Evolutionary conservation across 2,797 vertebrate genomes (phyloP), one percentile per base, ranked within the genome.

Genomic region (Naso thynnoides): DNA sequence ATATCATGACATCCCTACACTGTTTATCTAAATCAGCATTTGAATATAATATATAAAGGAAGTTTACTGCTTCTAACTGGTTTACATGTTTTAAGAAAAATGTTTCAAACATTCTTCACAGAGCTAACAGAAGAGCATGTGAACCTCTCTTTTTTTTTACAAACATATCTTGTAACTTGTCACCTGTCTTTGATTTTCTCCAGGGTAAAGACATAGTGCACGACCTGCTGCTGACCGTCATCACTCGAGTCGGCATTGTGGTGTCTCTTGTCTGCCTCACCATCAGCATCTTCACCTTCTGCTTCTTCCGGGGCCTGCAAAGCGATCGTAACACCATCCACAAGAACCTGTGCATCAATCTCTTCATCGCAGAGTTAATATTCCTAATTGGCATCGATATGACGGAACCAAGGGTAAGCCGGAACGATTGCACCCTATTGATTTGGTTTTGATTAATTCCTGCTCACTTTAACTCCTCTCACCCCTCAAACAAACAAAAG

Each of bases 251-350:
- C 29, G 98, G 98, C 82, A 98, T 99, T 44, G 96, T 97, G 78
- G 96, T 99, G 86, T 99, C 98, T 63, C 96, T 99, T 10, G 94
- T 99, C 90, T 99, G 98, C 93, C 95, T 99, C 88, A 94, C 95
- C 84, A 96, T 99, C 92, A 97, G 97, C 95, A 98, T 99, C 94
- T 99, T 99, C 93, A 99, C 98, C 71, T 99, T 99, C 95, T 99
- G 97, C 94, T 99, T 99, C 91, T 99, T 99, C 96, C 96, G 97
- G 57, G 98, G 97, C 83, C 95, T 99, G 49, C 98, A 99, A 92
- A 99, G 97, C 18, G 98, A 99, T 88, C 97, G 98, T 75, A 99
- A 99, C 91, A 99, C 98, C 77, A 99, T 99, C 94, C 98, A 99
- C 95, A 99, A 99, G 94, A 99, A 99, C 90, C 91, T 99, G 84